Evolutionary conservation across 2,888 invertebrate genomes (phyloP).

Genomic region (Strigamia maritima): DNA sequence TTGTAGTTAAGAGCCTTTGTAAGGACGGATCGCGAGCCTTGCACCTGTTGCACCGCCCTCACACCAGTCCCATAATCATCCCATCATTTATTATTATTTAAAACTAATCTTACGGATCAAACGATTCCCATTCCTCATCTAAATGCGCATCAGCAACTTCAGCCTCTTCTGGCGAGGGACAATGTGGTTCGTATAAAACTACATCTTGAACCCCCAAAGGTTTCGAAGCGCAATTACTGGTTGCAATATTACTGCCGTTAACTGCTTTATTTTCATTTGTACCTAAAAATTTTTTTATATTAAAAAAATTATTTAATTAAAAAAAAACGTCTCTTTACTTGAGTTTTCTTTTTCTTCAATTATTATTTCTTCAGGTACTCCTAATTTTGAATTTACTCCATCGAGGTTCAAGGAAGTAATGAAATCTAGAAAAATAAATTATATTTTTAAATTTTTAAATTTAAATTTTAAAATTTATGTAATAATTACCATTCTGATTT

Average conservation of each 20-base stretch:
- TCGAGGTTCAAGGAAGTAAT: constrained; percentile 10
- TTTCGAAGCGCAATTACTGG: neutral
- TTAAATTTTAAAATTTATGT: neutral
- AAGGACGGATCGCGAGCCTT: too few relatives aligned
- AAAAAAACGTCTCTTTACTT: neutral
- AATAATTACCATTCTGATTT: constrained; percentile 31
- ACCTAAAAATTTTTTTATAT: too few relatives aligned
- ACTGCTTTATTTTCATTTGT: constrained; percentile 14
- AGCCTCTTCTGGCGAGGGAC: constrained; percentile 46
- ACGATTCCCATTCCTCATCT: constrained; percentile 70
- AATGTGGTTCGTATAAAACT: constrained; percentile 43
- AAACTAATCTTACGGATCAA: constrained; percentile 72
- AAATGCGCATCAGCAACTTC: constrained; percentile 48
- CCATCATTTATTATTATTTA: neutral
- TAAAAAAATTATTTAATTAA: too few relatives aligned
- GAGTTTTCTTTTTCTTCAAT: constrained; percentile 31
- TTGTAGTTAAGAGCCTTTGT: too few relatives aligned
- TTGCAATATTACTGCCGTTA: neutral
- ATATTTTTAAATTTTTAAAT: too few relatives aligned
- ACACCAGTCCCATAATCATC: neutral
- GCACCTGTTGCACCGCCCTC: too few relatives aligned
- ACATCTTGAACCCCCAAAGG: neutral
- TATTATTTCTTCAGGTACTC: constrained; percentile 7
- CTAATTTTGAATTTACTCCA: constrained; percentile 25
- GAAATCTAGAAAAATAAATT: neutral